phyloP scores from a whole-genome alignment of 2,113 vertebrate species.

The Lepidothrix coronata region DNA sequence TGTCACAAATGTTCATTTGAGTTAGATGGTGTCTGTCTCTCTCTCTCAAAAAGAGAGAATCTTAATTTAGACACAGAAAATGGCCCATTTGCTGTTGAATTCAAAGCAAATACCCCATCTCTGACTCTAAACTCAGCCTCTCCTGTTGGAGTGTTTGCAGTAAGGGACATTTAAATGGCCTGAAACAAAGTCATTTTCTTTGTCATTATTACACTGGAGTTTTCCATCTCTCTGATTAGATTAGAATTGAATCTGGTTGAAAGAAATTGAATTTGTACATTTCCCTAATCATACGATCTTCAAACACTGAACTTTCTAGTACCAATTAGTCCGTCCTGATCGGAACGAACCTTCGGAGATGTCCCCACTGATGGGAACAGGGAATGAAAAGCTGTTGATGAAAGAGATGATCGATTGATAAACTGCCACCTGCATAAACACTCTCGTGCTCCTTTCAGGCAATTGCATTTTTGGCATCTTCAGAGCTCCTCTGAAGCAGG shows the following conservation, averaged over 20 bases:
- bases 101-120: conserved; percentile 25
- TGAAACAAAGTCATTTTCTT: conserved; percentile 60
- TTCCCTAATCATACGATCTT: conserved; percentile 72
- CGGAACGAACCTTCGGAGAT: not conserved
- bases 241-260: conserved; percentile 70
- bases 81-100: conserved; percentile 29
- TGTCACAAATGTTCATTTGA: conserved; percentile 60
- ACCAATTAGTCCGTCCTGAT: conserved; percentile 62
- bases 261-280: conserved; percentile 73
- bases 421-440: conserved; percentile 22
- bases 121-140: conserved; percentile 1
- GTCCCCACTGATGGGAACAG: conserved; percentile 43
- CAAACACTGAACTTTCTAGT: conserved; percentile 59
- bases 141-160: conserved; percentile 35
- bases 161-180: conserved; percentile 52
- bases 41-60: conserved; percentile 33
- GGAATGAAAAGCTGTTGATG: conserved; percentile 29
- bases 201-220: conserved; percentile 61
- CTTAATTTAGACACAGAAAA: conserved; percentile 29
- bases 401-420: conserved; percentile 36
- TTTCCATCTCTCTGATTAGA: conserved; percentile 71
- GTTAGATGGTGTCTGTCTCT: conserved; percentile 1
- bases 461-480: not conserved
- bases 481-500: not conserved
- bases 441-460: not conserved